phyloP scores from a whole-genome alignment of 1,140 invertebrate genomes.

The Drosophila ohnishii region DNA sequence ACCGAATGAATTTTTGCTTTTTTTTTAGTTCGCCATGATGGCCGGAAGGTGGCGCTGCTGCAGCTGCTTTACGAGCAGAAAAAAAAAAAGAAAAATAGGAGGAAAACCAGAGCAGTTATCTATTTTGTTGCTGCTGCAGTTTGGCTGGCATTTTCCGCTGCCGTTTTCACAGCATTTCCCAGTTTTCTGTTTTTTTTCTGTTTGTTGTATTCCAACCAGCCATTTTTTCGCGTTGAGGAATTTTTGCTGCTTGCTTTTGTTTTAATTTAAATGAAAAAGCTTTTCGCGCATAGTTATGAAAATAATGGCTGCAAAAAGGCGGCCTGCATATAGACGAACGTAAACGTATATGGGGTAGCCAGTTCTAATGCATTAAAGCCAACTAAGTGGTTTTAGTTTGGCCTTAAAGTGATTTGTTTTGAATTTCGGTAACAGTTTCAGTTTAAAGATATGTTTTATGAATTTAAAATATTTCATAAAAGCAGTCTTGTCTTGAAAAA shows the following conservation, averaged over 20 bases:
- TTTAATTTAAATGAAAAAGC: constrained; percentile 79
- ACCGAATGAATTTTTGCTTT: constrained; percentile 47
- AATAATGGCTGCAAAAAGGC: constrained; percentile 61
- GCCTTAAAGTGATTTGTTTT: constrained; percentile 38
- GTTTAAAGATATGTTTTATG: too few species aligned
- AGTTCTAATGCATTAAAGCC: constrained; percentile 50
- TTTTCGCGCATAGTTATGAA: constrained; percentile 78
- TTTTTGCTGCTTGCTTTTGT: constrained; percentile 45
- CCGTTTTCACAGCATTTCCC: constrained; percentile 70
- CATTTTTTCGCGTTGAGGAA: constrained; percentile 25
- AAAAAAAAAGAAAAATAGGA: constrained; percentile 22
- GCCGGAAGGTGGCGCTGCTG: constrained; percentile 75
- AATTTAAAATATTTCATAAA: constrained; percentile 1
- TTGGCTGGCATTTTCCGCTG: constrained; percentile 65
- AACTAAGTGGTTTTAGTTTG: constrained; percentile 40
- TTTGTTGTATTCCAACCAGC: constrained; percentile 3
- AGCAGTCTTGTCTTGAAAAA: too few species aligned
- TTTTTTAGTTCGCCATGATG: constrained; percentile 34
- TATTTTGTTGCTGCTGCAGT: constrained; percentile 59
- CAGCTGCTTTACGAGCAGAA: constrained; percentile 74
- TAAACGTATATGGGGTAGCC: not conserved
- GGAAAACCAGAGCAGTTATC: constrained; percentile 50
- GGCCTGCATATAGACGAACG: not conserved
- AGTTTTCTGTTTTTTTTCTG: constrained; percentile 23
- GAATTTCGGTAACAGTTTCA: not conserved